Base-by-base conservation (phyloP, 2,888 invertebrate species). In the Drosophila parthenogenetica region DNA sequence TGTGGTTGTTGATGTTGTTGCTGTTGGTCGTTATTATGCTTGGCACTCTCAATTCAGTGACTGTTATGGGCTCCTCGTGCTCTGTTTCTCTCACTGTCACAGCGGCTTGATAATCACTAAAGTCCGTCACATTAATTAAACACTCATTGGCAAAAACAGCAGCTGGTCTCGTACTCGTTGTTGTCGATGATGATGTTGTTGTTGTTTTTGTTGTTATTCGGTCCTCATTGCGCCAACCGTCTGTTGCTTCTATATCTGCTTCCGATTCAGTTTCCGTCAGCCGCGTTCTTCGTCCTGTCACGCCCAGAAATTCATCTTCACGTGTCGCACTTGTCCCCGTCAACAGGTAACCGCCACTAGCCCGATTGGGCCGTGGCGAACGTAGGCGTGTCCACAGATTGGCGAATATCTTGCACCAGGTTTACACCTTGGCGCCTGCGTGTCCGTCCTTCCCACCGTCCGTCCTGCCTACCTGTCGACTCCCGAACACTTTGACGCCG, bases 311-410 rank as follows among this genome's bases (percentile, higher is more conserved):
- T 67, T 89, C 90, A 76, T 85, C 90, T 59, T 90, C 87, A 68
- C 89, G 89, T 61, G 80, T 72, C 65, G 86, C 82, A 81, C 88
- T 74, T 77, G 85, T 85, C 68, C 85, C 86, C 69, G 91, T 88
- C 69, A 91, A 69, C 71, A 90, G 82, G 70, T 91, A 92, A 74
- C 90, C 91, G 90, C 92, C 92, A 92, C 91, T 89, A 89, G 92
- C 92, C 91, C 92, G 86, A 81, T 88, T 90, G 90, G 92, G 92
- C 92, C 92, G 92, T 91, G 92, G 92, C 91, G 91, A 90, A 83
- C 90, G 90, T 69, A 92, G 79, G 66, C 91, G 90, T 73, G 91
- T 89, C 92, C 92, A 92, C 92, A 92, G 91, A 91, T 92, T 92
- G 91, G 89, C 89, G 84, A 91, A 70, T 83, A 73, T 90, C 75